Percentiles rank a stretch among this genome's conserved stretches.
These are phyloP conservation scores for Elysia crispata DNA, from an alignment of 2,888 invertebrate genomes.

Conservation along the genomic window DNA sequence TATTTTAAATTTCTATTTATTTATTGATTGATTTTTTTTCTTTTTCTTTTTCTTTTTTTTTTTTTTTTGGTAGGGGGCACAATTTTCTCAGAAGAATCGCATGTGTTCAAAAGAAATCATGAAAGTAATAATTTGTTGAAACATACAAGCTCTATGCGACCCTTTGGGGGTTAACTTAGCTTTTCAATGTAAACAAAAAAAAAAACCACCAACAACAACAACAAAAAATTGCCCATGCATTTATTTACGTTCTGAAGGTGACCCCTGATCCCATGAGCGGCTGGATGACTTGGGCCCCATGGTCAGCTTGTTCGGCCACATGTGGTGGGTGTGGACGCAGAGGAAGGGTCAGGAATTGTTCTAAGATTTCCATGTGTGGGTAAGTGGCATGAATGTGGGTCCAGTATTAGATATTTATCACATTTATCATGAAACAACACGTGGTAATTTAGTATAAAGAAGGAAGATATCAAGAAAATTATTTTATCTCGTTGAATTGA, in stretches of 20 bases:
- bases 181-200: too few relatives aligned
- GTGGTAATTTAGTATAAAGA: too few relatives aligned
- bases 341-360: slow-evolving; percentile 57
- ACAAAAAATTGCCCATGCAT: background rate
- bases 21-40: background rate
- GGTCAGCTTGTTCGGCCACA: slow-evolving; percentile 62
- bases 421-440: too few relatives aligned
- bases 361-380: slow-evolving; percentile 55
- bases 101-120: too few relatives aligned
- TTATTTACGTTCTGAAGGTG: background rate
- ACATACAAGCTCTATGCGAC: too few relatives aligned
- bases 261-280: slow-evolving; percentile 31
- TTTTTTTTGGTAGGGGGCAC: background rate
- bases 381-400: slow-evolving; percentile 47
- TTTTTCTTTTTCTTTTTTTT: background rate
- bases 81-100: too few relatives aligned
- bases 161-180: too few relatives aligned
- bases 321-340: slow-evolving; percentile 71
- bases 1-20: background rate
- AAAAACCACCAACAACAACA: too few relatives aligned
- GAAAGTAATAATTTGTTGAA: too few relatives aligned
- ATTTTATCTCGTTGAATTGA: too few relatives aligned
- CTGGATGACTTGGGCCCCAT: slow-evolving; percentile 61
- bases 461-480: too few relatives aligned
- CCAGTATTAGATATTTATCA: too few relatives aligned